Evolutionary conservation across 1,140 invertebrate genomes (phyloP).

Genomic region (Physella acuta): DNA sequence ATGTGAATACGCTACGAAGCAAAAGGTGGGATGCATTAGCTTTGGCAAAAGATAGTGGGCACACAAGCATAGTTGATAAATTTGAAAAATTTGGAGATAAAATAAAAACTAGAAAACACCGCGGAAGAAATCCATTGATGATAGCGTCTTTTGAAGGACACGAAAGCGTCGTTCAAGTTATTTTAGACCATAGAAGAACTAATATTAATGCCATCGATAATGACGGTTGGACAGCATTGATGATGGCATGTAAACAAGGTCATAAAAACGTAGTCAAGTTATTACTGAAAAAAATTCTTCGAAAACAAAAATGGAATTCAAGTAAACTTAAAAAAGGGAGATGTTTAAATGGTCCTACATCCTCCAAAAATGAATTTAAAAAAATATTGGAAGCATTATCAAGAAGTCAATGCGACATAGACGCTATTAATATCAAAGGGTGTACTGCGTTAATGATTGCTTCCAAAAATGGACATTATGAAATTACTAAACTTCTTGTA

Average conservation of each 20-base stretch:
- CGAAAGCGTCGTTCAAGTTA: too few species aligned
- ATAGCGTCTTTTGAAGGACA: too few species aligned
- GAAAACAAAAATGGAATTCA: too few species aligned
- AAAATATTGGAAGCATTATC: too few species aligned
- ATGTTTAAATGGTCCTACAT: not conserved
- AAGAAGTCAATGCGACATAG: too few species aligned
- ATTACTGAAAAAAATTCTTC: not conserved
- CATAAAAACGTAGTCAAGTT: not conserved
- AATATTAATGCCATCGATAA: not conserved
- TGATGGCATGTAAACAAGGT: not conserved
- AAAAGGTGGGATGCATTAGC: not conserved
- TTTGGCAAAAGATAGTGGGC: not conserved
- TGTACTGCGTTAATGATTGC: conserved; percentile 29
- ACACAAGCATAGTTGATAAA: not conserved
- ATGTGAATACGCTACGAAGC: not conserved
- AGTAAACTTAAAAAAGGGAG: too few species aligned
- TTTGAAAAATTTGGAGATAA: too few species aligned
- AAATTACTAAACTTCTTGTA: conserved; percentile 17
- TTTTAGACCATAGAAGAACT: too few species aligned
- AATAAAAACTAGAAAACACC: too few species aligned
- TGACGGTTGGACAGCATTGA: conserved; percentile 7
- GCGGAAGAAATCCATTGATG: too few species aligned
- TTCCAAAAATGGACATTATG: conserved; percentile 21
- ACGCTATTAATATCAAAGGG: too few species aligned
- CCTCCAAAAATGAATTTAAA: too few species aligned